phyloP scores from a whole-genome alignment of 2,113 vertebrate species.

The Pelobates fuscus region DNA sequence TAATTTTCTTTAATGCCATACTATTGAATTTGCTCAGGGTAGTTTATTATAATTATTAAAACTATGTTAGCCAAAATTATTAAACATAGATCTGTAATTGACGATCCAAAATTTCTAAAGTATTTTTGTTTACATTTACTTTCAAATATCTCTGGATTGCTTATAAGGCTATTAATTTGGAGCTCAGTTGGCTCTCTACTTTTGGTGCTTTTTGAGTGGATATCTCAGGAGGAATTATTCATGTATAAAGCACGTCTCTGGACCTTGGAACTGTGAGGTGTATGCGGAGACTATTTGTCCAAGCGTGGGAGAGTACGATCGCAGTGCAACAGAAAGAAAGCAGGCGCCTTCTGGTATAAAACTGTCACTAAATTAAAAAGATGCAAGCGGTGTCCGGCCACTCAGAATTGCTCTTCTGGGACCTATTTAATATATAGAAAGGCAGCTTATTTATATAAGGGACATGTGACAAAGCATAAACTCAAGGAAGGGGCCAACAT shows the following conservation, averaged over 20 bases:
- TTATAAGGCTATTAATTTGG: not conserved
- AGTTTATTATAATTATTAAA: too few species aligned
- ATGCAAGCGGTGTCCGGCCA: slow-evolving; percentile 16
- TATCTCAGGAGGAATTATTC: not conserved
- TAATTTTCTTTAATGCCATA: too few species aligned
- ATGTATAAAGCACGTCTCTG: not conserved
- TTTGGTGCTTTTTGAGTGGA: not conserved
- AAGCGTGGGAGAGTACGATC: slow-evolving; percentile 1
- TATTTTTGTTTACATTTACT: not conserved
- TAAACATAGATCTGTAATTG: too few species aligned
- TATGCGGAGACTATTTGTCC: slow-evolving; percentile 2
- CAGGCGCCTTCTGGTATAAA: slow-evolving; percentile 33
- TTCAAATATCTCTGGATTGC: not conserved
- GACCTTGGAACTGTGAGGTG: slow-evolving; percentile 11
- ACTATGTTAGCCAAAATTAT: too few species aligned
- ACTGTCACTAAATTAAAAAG: slow-evolving; percentile 31
- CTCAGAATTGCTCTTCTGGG: slow-evolving; percentile 7
- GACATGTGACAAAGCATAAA: not conserved
- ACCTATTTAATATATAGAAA: slow-evolving; percentile 7
- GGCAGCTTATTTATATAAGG: slow-evolving; percentile 15
- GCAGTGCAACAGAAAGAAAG: slow-evolving; percentile 11
- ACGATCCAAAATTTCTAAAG: not conserved
- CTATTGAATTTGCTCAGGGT: too few species aligned
- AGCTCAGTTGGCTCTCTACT: too few species aligned
- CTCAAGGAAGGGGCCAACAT: not conserved